phyloP scores from a whole-genome alignment of 2,888 invertebrate species.

The Volucella inanis region DNA sequence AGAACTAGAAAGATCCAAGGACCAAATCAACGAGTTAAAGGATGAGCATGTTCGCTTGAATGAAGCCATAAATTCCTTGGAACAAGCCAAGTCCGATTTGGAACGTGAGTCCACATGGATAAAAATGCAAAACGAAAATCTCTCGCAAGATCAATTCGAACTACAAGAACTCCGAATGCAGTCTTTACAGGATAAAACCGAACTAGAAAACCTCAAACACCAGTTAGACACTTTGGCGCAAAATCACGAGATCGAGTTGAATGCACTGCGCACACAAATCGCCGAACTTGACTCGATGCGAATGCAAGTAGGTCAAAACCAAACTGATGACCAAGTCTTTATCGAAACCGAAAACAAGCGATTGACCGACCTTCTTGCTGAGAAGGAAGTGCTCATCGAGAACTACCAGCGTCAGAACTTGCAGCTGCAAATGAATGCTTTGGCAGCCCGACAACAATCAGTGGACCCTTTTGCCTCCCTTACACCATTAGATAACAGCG shows the following conservation, averaged over 20 bases:
- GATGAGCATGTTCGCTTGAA: constrained; percentile 83
- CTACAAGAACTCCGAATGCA: constrained; percentile 82
- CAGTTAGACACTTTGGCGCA: constrained; percentile 81
- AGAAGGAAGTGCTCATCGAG: constrained; percentile 84
- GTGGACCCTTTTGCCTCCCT: constrained; percentile 55
- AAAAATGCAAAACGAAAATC: constrained; percentile 81
- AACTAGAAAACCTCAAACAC: constrained; percentile 81
- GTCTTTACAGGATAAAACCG: constrained; percentile 83
- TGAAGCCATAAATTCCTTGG: constrained; percentile 79
- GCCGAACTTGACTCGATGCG: constrained; percentile 81
- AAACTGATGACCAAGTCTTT: constrained; percentile 83
- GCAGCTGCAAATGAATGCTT: constrained; percentile 79
- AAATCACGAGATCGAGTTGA: constrained; percentile 81
- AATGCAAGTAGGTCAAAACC: constrained; percentile 82
- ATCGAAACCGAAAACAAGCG: constrained; percentile 85
- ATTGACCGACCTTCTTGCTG: constrained; percentile 84
- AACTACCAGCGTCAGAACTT: constrained; percentile 81
- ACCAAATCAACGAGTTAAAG: constrained; percentile 85
- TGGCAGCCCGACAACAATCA: constrained; percentile 60
- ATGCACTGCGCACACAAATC: constrained; percentile 80
- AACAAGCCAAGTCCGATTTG: constrained; percentile 79
- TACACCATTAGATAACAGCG: constrained; percentile 63
- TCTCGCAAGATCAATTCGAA: constrained; percentile 81
- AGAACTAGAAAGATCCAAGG: constrained; percentile 85
- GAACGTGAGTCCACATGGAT: constrained; percentile 80